Conservation (phyloP, 2,113 vertebrate genomes). For the Catharus bicknelli region DNA sequence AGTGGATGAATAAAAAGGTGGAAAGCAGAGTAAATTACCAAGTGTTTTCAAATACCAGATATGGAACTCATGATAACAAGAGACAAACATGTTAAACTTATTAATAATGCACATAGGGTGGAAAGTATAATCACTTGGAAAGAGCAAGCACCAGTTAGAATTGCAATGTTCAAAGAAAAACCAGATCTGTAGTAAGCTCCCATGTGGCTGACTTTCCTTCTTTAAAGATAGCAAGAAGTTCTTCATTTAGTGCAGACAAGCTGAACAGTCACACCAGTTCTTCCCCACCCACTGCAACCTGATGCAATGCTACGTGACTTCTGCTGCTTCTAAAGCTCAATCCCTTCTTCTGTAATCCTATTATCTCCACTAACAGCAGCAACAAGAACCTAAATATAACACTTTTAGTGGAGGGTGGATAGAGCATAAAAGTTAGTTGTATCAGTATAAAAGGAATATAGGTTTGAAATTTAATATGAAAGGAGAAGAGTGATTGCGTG, state of each 20-base stretch:
- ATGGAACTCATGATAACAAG: background rate
- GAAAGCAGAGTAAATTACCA: slow-evolving; percentile 1
- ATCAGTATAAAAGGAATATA: background rate
- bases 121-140: background rate
- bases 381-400: background rate
- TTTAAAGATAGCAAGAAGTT: background rate
- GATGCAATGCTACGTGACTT: background rate
- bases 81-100: background rate
- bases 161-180: background rate
- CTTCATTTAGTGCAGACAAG: background rate
- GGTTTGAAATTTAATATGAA: background rate
- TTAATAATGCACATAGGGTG: background rate
- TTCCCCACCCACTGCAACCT: background rate
- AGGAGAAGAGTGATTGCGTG: background rate
- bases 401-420: background rate
- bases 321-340: background rate
- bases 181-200: fast-evolving
- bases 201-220: background rate
- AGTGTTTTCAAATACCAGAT: background rate
- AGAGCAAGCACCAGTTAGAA: background rate
- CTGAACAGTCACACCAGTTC: background rate
- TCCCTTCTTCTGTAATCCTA: background rate
- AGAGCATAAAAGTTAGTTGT: background rate
- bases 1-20: slow-evolving; percentile 12
- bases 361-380: background rate